phyloP scores from a whole-genome alignment of 2,113 vertebrate genomes.

The Brachyhypopomus occidentalis region DNA sequence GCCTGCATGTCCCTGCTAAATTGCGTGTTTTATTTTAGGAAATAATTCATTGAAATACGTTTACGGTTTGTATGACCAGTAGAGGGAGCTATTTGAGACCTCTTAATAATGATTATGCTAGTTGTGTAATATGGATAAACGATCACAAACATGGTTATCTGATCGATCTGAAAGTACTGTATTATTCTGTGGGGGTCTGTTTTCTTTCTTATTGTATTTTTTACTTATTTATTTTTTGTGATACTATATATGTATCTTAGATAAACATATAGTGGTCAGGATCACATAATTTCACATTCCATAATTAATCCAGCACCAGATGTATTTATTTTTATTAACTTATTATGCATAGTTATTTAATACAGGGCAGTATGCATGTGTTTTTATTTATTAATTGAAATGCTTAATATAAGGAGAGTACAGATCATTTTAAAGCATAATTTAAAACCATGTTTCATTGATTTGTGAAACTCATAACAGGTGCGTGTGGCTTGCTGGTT shows the following conservation, averaged over 20 bases:
- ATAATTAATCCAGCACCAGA: not conserved
- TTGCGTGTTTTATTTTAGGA: not conserved
- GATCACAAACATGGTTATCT: not conserved
- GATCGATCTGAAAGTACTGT: not conserved
- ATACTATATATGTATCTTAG: slow-evolving; percentile 1
- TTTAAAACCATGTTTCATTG: not conserved
- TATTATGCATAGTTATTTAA: slow-evolving; percentile 16
- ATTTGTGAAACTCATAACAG: not conserved
- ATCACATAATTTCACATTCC: slow-evolving; percentile 2
- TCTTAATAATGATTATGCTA: not conserved
- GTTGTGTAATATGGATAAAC: no score
- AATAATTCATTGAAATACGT: not conserved
- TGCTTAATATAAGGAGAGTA: no score
- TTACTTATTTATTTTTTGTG: not conserved
- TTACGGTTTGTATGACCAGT: not conserved
- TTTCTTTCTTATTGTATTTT: not conserved
- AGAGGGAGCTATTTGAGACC: not conserved
- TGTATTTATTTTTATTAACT: not conserved
- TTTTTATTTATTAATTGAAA: slow-evolving; percentile 25
- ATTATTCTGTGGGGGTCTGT: not conserved
- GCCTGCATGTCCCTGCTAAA: not conserved
- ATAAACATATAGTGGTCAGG: no score
- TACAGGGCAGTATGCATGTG: not conserved
- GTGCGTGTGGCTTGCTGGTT: not conserved
- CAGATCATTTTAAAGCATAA: not conserved